These are phyloP conservation scores for Sitta europaea DNA, from an alignment of 2,113 vertebrate species.

Conservation along the genomic window DNA sequence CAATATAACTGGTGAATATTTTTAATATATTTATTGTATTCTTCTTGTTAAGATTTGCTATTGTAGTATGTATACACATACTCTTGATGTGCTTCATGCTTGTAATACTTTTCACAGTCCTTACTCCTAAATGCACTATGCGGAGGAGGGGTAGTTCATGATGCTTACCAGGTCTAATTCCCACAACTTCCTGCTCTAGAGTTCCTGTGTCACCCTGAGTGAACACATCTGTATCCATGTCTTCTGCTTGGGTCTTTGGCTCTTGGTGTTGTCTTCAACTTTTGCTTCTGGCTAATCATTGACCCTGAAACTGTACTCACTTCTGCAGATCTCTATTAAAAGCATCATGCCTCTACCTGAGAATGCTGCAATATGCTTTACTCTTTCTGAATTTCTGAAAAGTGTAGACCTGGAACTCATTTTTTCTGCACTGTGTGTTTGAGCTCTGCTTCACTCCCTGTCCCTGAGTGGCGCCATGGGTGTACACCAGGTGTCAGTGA, in stretches of 20 bases:
- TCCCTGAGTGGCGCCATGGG: accelerated
- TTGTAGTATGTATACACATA: not conserved
- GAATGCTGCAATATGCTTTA: not conserved
- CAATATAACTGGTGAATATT: not conserved
- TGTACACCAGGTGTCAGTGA: not conserved
- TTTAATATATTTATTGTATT: not conserved
- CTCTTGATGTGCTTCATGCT: not conserved
- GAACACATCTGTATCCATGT: not conserved
- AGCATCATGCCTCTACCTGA: accelerated
- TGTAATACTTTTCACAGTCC: not conserved
- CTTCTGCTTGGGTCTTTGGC: not conserved
- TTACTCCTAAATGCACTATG: not conserved
- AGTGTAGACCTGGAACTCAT: not conserved
- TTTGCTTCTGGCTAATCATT: not conserved
- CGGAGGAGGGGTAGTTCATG: not conserved
- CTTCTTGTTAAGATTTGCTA: not conserved
- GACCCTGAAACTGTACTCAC: not conserved
- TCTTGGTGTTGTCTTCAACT: not conserved
- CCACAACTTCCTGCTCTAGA: not conserved
- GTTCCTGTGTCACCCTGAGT: not conserved
- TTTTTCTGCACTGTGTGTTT: not conserved
- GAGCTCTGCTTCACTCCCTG: not conserved
- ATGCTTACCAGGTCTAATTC: not conserved
- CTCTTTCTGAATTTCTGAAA: not conserved
- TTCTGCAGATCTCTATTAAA: not conserved